Evolutionary conservation across 2,888 invertebrate species (phyloP), one percentile per base, ranked within the genome.

Genomic region (Tipula helvola): DNA sequence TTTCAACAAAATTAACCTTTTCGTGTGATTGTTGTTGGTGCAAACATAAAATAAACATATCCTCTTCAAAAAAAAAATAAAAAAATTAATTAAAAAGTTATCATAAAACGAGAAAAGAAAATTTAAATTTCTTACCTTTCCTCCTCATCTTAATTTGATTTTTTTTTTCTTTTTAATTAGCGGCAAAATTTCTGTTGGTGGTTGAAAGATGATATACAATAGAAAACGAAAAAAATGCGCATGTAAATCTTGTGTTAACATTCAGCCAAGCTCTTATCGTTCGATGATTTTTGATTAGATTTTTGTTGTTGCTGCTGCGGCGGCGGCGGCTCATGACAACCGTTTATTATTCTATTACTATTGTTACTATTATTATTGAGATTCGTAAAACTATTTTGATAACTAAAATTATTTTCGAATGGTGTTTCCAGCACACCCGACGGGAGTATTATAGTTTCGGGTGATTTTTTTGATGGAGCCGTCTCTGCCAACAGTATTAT

Each of bases 381-480:
- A 71, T 71, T 71, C 28, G n/a, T 3, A 12, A 71, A 18, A 71
- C n/a, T 71, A 16, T 84, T 84, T 16, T 84, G 84, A 39, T 85
- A 42, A 5, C 12, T 85, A 41, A 85, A 57, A 57, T 39, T 86
- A 36, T 52, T 86, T 39, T 88, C 88, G 44, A 88, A 88, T 85
- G 88, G 88, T 42, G 88, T 88, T 87, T 88, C 88, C 7, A 88
- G 86, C 42, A 88, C 88, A 83, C 88, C 88, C 10, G 88, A 87
- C 39, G 88, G 88, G 36, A 88, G 47, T 36, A 87, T 87, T 57
- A 86, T 87, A 12, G 87, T 88, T 87, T 87, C 47, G 39, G 44
- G 44, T 86, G 44, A 18, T 36, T 86, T 87, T 39, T 16, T 52
- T 10, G 36, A 16, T 57, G 57, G 57, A 7, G 36, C 5, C 42